These are phyloP conservation scores for Puntigrus tetrazona DNA, from an alignment of 2,113 vertebrate species.

Conservation along the genomic window DNA sequence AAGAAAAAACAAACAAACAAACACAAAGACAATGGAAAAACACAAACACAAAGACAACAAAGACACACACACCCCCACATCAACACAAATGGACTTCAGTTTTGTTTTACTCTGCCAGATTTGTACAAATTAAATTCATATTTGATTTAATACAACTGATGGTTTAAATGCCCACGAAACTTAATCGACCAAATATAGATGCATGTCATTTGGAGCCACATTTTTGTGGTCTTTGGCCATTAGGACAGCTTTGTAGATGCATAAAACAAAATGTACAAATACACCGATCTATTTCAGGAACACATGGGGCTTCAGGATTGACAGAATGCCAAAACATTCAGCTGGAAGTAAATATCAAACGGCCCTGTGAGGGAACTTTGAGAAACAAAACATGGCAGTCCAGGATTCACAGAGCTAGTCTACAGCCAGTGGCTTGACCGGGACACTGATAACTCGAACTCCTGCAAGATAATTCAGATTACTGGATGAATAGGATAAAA, in stretches of 20 bases:
- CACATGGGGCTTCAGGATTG: neutral
- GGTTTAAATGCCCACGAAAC: neutral
- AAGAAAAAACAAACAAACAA: slow-evolving; percentile 56
- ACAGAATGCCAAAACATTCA: slow-evolving; percentile 5
- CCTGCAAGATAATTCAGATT: slow-evolving; percentile 13
- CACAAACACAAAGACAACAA: slow-evolving; percentile 43
- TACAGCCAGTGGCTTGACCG: slow-evolving; percentile 56
- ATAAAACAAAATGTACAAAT: slow-evolving; percentile 10
- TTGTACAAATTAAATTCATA: neutral
- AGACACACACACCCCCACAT: slow-evolving; percentile 47
- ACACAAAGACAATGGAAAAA: slow-evolving; percentile 59
- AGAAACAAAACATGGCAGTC: slow-evolving; percentile 61
- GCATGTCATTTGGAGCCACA: neutral
- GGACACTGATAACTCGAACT: slow-evolving; percentile 74
- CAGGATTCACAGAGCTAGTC: slow-evolving; percentile 55
- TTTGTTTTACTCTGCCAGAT: slow-evolving; percentile 44
- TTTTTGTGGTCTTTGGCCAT: neutral
- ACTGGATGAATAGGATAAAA: neutral
- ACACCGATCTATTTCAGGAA: neutral
- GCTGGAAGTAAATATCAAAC: slow-evolving; percentile 12
- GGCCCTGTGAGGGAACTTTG: neutral
- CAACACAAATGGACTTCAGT: slow-evolving; percentile 36
- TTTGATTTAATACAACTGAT: neutral
- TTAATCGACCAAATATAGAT: neutral
- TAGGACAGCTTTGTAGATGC: neutral